These are phyloP conservation scores for Ptilonorhynchus violaceus DNA, from an alignment of 2,113 vertebrate species.

Conservation along the genomic window DNA sequence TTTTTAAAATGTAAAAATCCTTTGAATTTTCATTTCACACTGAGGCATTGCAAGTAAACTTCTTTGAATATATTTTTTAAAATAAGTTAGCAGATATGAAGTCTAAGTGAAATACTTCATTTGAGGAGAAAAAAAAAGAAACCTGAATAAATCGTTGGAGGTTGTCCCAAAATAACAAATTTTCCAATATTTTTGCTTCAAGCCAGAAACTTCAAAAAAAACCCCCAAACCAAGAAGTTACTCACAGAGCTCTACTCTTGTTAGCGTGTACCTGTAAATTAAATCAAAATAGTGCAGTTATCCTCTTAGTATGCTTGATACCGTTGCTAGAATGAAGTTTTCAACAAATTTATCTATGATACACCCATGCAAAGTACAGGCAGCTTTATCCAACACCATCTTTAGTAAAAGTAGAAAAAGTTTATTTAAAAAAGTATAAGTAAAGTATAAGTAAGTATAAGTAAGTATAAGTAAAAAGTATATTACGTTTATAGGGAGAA, in stretches of 20 bases:
- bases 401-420: neutral
- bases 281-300: neutral
- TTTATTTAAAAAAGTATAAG: too few species aligned
- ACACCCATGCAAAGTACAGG: neutral
- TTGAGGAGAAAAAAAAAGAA: neutral
- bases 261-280: neutral
- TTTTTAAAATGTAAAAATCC: neutral
- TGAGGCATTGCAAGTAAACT: neutral
- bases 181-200: neutral
- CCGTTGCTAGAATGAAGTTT: neutral
- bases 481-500: neutral
- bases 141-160: neutral
- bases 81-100: neutral
- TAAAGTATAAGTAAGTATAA: too few species aligned
- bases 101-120: neutral
- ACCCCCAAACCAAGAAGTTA: accelerated
- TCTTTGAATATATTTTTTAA: neutral
- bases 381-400: neutral
- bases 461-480: neutral
- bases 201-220: neutral
- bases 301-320: neutral
- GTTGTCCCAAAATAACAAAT: neutral
- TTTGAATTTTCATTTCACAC: neutral
- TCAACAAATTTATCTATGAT: neutral
- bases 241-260: neutral